phyloP scores from a whole-genome alignment of 2,888 invertebrate species.

The Heteropelma amictum region DNA sequence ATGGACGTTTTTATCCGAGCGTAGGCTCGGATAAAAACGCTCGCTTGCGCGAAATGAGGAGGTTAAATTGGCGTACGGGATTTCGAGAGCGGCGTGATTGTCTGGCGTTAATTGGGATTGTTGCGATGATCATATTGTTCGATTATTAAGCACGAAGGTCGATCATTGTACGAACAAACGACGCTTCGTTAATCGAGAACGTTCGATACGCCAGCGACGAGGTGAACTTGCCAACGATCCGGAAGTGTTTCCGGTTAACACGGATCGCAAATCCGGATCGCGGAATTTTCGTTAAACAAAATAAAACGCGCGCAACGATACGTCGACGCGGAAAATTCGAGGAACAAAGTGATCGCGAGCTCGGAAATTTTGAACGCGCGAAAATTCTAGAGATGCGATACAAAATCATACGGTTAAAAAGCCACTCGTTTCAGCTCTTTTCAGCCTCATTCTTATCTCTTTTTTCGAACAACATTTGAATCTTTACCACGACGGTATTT shows the following conservation, averaged over 20 bases:
- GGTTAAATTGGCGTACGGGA: too few relatives aligned
- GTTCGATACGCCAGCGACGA: neutral
- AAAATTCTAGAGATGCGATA: neutral
- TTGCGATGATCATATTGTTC: too few relatives aligned
- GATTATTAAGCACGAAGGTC: neutral
- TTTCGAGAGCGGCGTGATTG: too few relatives aligned
- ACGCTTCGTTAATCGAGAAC: conserved; percentile 1
- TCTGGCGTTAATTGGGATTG: too few relatives aligned
- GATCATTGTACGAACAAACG: conserved; percentile 3
- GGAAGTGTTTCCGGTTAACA: conserved; percentile 2
- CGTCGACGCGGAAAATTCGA: neutral
- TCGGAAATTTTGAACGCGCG: neutral
- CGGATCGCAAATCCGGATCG: neutral
- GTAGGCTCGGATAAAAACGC: too few relatives aligned
- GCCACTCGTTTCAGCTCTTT: too few relatives aligned
- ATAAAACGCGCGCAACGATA: too few relatives aligned
- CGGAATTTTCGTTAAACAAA: neutral
- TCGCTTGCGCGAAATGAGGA: too few relatives aligned
- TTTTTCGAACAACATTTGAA: too few relatives aligned
- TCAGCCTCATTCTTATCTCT: too few relatives aligned
- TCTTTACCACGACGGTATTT: too few relatives aligned
- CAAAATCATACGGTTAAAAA: neutral
- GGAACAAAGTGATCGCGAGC: neutral
- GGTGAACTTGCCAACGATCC: conserved; percentile 30
- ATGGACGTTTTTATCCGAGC: too few relatives aligned